Conservation (phyloP, 2,113 vertebrate genomes). For the Phocoena phocoena region DNA sequence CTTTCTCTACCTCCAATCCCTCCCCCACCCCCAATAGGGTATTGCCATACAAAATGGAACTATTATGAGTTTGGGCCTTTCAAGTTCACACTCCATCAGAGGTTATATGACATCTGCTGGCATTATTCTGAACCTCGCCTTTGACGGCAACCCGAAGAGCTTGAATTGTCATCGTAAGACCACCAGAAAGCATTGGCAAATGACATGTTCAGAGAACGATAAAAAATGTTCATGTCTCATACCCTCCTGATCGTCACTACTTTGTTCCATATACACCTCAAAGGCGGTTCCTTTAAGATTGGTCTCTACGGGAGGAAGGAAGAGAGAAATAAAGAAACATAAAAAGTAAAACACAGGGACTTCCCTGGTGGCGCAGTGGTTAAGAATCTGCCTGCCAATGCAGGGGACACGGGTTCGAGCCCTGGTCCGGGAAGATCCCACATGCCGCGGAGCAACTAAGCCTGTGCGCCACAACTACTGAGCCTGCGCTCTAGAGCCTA, state of each 20-base stretch:
- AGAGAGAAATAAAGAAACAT: neutral
- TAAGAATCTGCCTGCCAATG: too few species aligned
- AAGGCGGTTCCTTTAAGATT: constrained; percentile 32
- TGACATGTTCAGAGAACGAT: neutral
- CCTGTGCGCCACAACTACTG: too few species aligned
- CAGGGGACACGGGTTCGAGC: too few species aligned
- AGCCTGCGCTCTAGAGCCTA: too few species aligned
- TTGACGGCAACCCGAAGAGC: neutral
- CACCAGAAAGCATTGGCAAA: neutral
- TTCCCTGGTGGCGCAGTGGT: too few species aligned
- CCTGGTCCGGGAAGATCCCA: too few species aligned
- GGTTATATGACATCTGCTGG: neutral
- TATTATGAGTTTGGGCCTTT: neutral
- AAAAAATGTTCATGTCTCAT: neutral
- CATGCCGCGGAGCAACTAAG: too few species aligned
- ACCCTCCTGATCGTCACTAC: neutral
- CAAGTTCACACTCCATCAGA: neutral
- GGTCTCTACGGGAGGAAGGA: neutral
- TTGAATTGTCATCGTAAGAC: neutral
- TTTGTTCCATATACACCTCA: constrained; percentile 45
- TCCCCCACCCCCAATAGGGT: neutral
- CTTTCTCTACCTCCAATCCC: neutral
- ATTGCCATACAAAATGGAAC: neutral
- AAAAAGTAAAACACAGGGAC: neutral
- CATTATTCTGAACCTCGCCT: neutral